These are phyloP conservation scores for Pantherophis alleghaniensis DNA, from an alignment of 2,797 vertebrate species.

Conservation along the genomic window DNA sequence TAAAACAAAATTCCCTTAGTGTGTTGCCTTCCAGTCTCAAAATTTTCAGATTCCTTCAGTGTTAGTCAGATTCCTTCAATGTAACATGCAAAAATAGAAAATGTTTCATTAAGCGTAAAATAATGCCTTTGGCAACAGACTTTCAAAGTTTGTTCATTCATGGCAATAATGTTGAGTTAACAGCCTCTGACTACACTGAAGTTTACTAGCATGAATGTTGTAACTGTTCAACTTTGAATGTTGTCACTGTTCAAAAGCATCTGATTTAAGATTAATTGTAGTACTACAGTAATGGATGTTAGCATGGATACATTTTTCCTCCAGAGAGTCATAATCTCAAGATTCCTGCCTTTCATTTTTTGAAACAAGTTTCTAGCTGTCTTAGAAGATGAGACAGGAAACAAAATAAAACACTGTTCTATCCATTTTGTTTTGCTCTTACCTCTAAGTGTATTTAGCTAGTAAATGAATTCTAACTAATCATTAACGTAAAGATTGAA, in stretches of 20 bases:
- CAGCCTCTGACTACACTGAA: background rate
- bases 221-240: background rate
- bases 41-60: background rate
- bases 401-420: background rate
- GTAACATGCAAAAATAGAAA: background rate
- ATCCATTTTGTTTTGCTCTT: background rate
- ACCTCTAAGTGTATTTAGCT: background rate
- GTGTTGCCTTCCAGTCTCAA: background rate
- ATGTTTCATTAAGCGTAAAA: background rate
- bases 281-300: background rate
- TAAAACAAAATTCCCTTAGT: background rate
- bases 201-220: background rate
- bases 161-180: background rate
- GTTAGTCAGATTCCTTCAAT: background rate
- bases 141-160: background rate
- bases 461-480: background rate
- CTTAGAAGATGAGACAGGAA: background rate
- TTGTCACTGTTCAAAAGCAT: background rate
- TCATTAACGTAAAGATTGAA: background rate
- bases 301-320: background rate
- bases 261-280: background rate
- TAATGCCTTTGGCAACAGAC: background rate
- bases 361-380: background rate
- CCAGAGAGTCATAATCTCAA: background rate
- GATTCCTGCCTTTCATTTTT: background rate